These are phyloP conservation scores for Sebastes trivittatus DNA, from an alignment of 2,797 vertebrate species.

Conservation along the genomic window DNA sequence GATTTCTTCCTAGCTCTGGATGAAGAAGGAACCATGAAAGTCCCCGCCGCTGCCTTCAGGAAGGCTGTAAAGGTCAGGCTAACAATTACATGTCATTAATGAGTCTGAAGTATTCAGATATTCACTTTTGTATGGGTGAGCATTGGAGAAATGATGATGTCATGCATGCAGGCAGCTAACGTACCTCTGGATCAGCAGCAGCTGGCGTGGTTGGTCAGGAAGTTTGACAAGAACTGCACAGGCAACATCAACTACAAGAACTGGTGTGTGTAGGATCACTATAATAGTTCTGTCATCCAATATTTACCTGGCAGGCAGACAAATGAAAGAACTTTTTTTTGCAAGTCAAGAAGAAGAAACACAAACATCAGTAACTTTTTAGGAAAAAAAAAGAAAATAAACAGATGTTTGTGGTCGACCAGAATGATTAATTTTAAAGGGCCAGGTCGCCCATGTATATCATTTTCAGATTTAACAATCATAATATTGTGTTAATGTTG, in stretches of 20 bases:
- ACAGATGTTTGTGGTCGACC: not conserved
- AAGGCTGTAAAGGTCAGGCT: conserved; percentile 35
- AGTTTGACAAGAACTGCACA: conserved; percentile 65
- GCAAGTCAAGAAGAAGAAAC: not conserved
- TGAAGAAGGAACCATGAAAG: conserved; percentile 47
- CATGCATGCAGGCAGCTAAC: conserved; percentile 59
- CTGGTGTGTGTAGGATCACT: not conserved
- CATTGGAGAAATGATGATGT: not conserved
- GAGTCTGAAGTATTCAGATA: not conserved
- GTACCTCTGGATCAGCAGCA: conserved; percentile 75
- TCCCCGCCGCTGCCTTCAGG: conserved; percentile 51
- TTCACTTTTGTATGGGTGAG: not conserved
- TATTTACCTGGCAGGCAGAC: no score
- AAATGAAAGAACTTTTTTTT: no score
- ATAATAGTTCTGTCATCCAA: no score
- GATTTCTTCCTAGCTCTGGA: conserved; percentile 81
- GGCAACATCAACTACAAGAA: conserved; percentile 72
- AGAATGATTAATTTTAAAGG: not conserved
- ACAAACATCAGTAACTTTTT: not conserved
- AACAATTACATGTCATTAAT: not conserved
- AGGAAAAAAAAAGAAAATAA: not conserved
- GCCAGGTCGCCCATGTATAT: not conserved
- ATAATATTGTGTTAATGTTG: no score
- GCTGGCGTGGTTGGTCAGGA: conserved; percentile 70
- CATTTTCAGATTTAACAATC: not conserved